phyloP scores from a whole-genome alignment of 1,140 invertebrate species.

The Caenorhabditis latens region DNA sequence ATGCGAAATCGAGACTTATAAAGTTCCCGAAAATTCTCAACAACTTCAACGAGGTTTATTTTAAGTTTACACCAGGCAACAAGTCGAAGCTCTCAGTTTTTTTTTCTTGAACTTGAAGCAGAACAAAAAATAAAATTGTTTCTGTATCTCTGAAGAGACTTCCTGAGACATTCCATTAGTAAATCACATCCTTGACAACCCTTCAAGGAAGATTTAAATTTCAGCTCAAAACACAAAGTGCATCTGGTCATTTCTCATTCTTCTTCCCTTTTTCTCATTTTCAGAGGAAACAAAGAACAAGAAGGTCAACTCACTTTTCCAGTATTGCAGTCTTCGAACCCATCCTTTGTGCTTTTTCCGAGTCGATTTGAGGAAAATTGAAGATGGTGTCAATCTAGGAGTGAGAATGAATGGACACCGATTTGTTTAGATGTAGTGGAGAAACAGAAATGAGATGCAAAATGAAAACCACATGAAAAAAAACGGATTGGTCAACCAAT shows the following conservation, averaged over 20 bases:
- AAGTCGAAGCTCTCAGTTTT: no score
- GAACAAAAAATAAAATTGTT: neutral
- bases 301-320: conserved; percentile 7
- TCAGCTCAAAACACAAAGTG: neutral
- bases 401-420: no score
- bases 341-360: neutral
- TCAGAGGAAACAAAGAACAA: neutral
- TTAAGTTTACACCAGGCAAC: no score
- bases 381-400: neutral
- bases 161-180: neutral
- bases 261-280: no score
- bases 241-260: no score
- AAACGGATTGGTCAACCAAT: neutral
- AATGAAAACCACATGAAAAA: conserved; percentile 14
- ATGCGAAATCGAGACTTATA: no score
- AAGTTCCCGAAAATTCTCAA: no score
- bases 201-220: neutral
- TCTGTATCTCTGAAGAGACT: neutral
- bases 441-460: neutral
- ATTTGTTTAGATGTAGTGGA: no score
- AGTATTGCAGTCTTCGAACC: neutral
- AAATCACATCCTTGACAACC: neutral
- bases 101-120: neutral
- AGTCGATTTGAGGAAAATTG: neutral
- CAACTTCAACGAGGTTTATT: no score